These are phyloP conservation scores for Caerostris extrusa DNA, from an alignment of 1,140 invertebrate genomes.

Conservation along the genomic window DNA sequence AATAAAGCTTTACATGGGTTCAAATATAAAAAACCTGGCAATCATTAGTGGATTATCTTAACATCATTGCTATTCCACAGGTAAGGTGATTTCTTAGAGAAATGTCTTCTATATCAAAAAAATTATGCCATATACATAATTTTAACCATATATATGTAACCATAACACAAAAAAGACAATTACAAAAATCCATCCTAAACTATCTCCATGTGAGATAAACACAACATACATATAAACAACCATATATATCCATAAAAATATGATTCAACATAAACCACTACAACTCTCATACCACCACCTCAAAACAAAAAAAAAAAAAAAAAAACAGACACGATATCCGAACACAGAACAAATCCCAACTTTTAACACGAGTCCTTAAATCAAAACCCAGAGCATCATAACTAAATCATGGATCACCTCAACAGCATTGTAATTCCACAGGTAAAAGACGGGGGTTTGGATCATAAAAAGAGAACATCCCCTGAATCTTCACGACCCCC, in stretches of 20 bases:
- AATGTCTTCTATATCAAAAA: too few relatives aligned
- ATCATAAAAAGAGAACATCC: slow-evolving; percentile 7
- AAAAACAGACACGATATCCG: background rate
- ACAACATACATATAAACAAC: background rate
- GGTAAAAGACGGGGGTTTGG: background rate
- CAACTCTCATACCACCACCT: background rate
- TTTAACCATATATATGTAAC: too few relatives aligned
- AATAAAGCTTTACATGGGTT: too few relatives aligned
- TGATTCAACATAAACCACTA: slow-evolving; percentile 13
- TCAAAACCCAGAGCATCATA: background rate
- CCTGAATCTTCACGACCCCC: background rate
- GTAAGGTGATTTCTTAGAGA: too few relatives aligned
- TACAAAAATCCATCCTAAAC: too few relatives aligned
- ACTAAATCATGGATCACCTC: slow-evolving; percentile 41
- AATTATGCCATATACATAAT: too few relatives aligned
- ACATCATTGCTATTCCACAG: too few relatives aligned
- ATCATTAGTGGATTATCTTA: too few relatives aligned
- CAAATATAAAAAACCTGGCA: too few relatives aligned
- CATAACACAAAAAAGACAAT: too few relatives aligned
- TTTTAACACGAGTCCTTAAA: slow-evolving; percentile 15
- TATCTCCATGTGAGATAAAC: too few relatives aligned
- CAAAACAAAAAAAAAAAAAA: background rate
- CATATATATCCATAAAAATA: background rate
- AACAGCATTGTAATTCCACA: slow-evolving; percentile 56
- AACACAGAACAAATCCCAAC: background rate